Evolutionary conservation across 2,797 vertebrate genomes (phyloP), one percentile per base, ranked within the genome.

Genomic region (Pteronotus mesoamericanus): DNA sequence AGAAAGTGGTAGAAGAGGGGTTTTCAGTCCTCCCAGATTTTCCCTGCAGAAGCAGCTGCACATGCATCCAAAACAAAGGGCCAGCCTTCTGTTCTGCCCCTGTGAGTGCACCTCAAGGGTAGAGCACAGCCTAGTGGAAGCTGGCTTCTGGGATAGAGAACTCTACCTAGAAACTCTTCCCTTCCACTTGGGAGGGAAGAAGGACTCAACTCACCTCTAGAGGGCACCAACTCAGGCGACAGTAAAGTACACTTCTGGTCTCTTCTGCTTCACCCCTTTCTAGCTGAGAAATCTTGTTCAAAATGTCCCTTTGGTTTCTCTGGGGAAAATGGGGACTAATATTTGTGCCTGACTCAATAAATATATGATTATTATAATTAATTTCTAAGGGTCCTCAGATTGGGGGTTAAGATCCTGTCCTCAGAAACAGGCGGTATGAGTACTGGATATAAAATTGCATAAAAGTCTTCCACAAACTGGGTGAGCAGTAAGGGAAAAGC

Each of bases 151-250:
- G n/a, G 18, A 9, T 16, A 34, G 59, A 85, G 34, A 42, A 53
- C 3, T 29, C 18, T 4, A n/a, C 66, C 22, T 85, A 15, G 32
- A 87, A 61, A 46, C 5, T 4, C 9, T 14, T 29, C 22, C 9
- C 3, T 2, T n/a, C 64, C 26, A 5, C 1, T 9, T 24, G 22
- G 37, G 18, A 74, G 24, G 5, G 14, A 15, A 48, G 39, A n/a
- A n/a, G 26, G 32, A 5, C 12, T 77, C 39, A 51, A 0, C 24
- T 79, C 24, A 51, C 88, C 91, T 66, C 89, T 48, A 79, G 93
- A 78, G 84, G 93, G 93, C 39, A 6, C 95, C 86, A 78, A 74
- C 14, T 34, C 66, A 48, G 91, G 16, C 15, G 5, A 10, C 32
- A 32, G 6, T 2, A 68, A 32, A 12, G 0, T n/a, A 11, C 9